Evolutionary conservation across 1,140 invertebrate species (phyloP), one percentile per base, ranked within the genome.

Genomic region (Anastatus disparis): DNA sequence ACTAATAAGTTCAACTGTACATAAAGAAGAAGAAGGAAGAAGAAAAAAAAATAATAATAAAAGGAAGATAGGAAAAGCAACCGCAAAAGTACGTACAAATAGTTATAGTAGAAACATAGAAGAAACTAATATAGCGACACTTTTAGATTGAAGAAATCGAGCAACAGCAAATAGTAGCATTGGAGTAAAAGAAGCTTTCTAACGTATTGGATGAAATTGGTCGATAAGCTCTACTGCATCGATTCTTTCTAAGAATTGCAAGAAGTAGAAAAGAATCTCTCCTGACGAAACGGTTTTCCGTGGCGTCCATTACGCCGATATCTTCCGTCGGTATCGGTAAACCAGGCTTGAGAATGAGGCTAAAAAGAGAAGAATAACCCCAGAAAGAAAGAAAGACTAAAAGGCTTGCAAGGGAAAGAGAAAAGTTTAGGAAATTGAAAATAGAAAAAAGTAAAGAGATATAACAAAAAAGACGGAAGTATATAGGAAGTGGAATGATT

Each of bases 171-270:
- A 50, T 35, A 48, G 44, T n/a, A 50, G 46, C 15, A 10, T 35
- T 4, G 46, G 40, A 17, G 17, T 10, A 27, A 22, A 40, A 1
- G 52, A 65, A 65, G 62, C 69, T 64, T 71, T 71, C 69, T 64
- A 71, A 71, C 52, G 53, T 71, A 71, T 71, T 65, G 62, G 69
- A 71, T 71, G 69, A 61, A 71, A 71, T 71, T 71, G 69, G 61
- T 26, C 69, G 69, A 71, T 71, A 64, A 70, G 58, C 58, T 35
- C 13, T 26, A 22, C 42, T 15, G 44, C 44, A 46, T 15, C 3
- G 44, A 4, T 15, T 15, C 6, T 46, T n/a, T n/a, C n/a, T n/a
- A n/a, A 24, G 64, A 67, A 67, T 46, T 67, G 64, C 52, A 56
- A 17, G 10, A 31, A 31, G n/a, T 26, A 20, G 38, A 65, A 35